A percentile compares a stretch with the other conserved stretches of the same genome.
These are phyloP conservation scores for Stenchaetothrips biformis DNA, from an alignment of 2,888 invertebrate genomes.

Conservation along the genomic window DNA sequence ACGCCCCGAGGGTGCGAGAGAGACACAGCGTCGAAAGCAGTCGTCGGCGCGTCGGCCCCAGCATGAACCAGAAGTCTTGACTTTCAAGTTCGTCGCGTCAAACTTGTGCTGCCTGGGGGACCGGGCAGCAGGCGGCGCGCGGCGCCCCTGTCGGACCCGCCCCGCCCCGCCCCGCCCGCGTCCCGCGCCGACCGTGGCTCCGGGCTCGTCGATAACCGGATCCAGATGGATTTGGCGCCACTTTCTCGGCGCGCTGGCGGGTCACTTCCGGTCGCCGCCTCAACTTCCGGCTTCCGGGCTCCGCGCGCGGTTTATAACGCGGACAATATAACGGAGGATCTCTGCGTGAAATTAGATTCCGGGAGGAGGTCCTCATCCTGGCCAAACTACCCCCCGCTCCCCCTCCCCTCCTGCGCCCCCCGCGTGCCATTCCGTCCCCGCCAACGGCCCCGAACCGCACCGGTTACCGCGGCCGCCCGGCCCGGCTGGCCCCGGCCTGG, in stretches of 20 bases:
- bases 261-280: no score
- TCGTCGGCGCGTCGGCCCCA: no score
- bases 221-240: no score
- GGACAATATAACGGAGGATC: conserved; percentile 18
- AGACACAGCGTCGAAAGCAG: no score
- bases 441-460: neutral
- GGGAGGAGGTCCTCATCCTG: conserved; percentile 6
- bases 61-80: no score
- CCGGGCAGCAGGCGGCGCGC: no score
- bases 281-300: neutral
- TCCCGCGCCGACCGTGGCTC: neutral
- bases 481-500: neutral
- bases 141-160: neutral
- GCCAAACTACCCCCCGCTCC: no score
- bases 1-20: no score
- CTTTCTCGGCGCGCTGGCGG: no score
- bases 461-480: neutral
- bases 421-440: neutral
- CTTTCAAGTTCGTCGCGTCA: no score
- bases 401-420: no score
- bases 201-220: neutral
- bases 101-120: no score
- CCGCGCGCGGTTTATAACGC: conserved; percentile 13
- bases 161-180: neutral
- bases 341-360: conserved; percentile 23